Evolutionary conservation across 2,113 vertebrate species (phyloP), one percentile per base, ranked within the genome.

Genomic region (Chitala chitala): DNA sequence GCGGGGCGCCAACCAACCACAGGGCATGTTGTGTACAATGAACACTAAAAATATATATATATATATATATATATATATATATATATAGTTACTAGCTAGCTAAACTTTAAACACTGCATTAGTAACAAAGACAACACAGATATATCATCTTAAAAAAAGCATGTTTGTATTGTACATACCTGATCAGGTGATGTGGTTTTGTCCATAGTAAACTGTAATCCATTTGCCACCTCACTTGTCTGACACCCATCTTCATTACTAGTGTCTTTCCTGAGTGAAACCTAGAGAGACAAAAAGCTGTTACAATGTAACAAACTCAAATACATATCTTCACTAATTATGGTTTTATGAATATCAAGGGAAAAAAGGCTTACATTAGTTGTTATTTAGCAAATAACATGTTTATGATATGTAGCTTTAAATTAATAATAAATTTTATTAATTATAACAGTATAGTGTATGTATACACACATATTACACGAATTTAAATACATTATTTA

Each of bases 181-280:
- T 87, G 79, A 48, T 72, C 78, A 38, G 56, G 29, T 29, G 53
- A 29, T 4, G 29, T 22, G 0, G 61, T 42, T 70, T 75, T 84
- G 7, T 82, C 83, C 63, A 73, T 59, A 26, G 72, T 77, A 38
- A 69, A 2, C 68, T 76, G 76, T 3, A 50, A 5, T 33, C 63
- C 74, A 66, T 38, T 78, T 68, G 80, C 69, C 73, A 29, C 78
- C 12, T 75, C 71, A 1, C 40, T 61, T 31, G 22, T 38, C n/a
- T 29, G 17, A 9, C 72, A 31, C 46, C 75, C 69, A 64, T 70
- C 51, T 7, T 82, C 82, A 26, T 83, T 79, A 33, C 69, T 69
- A 58, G 64, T 69, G 20, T 88, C 84, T 80, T 83, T 89, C 77
- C 81, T 82, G 24, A 91, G 79, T 61, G 90, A 86, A 76, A 91